Evolutionary conservation across 2,888 invertebrate species (phyloP).

Genomic region (Aproaerema taeniolella): DNA sequence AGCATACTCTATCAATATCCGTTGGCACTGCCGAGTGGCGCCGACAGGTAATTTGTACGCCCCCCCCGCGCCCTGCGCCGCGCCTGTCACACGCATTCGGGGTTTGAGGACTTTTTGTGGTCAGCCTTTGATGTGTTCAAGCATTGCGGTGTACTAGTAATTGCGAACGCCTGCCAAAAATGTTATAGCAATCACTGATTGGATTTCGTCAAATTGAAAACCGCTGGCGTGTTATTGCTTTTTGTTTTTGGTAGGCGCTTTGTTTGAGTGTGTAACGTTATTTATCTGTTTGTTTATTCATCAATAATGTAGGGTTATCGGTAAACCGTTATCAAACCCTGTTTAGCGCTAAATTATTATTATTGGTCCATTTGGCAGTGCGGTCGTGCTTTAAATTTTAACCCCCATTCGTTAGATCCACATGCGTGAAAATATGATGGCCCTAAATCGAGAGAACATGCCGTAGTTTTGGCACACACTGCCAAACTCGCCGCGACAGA

Average conservation of each 20-base stretch:
- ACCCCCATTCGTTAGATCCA: slow-evolving; percentile 32
- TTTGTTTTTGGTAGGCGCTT: background rate
- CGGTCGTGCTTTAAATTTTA: slow-evolving; percentile 27
- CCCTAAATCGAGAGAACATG: slow-evolving; percentile 23
- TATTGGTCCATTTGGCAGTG: slow-evolving; percentile 10
- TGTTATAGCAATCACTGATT: slow-evolving; percentile 31
- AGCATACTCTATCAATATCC: slow-evolving; percentile 43
- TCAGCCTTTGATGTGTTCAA: slow-evolving; percentile 27
- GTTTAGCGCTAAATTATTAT: slow-evolving; percentile 11
- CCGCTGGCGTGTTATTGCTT: slow-evolving; percentile 25
- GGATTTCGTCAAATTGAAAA: too few species aligned
- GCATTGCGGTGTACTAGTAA: slow-evolving; percentile 7
- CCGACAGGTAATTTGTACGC: slow-evolving; percentile 59
- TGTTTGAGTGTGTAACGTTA: too few species aligned
- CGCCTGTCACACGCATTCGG: slow-evolving; percentile 26
- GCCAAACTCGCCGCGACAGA: slow-evolving; percentile 26
- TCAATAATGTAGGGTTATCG: background rate
- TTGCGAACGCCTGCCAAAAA: slow-evolving; percentile 34
- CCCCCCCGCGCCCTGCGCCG: slow-evolving; percentile 14
- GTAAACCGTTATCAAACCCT: slow-evolving; percentile 2
- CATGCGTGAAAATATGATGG: slow-evolving; percentile 21
- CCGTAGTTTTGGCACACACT: slow-evolving; percentile 22
- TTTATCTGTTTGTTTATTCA: background rate
- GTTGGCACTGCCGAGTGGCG: slow-evolving; percentile 55
- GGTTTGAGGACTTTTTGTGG: slow-evolving; percentile 24